phyloP scores from a whole-genome alignment of 2,113 vertebrate genomes.

The Cyprinodon brontotheroides region DNA sequence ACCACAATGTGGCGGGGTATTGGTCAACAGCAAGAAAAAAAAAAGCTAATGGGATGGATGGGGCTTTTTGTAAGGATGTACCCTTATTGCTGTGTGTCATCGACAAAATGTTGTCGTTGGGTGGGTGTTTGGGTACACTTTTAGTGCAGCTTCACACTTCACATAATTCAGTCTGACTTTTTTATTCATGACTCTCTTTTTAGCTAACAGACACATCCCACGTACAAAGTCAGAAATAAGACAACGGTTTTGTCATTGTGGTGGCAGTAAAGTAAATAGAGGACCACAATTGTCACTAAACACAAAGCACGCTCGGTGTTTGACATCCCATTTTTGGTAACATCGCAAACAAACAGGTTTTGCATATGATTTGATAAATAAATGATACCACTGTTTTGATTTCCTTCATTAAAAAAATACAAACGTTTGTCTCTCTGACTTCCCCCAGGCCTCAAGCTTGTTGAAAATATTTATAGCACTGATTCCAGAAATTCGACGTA shows the following conservation, averaged over 20 bases:
- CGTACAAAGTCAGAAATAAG: constrained; percentile 7
- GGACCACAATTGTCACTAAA: background rate
- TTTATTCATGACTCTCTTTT: constrained; percentile 29
- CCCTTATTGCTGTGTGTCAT: background rate
- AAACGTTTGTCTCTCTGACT: background rate
- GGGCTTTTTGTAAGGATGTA: constrained; percentile 21
- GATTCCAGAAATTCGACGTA: constrained; percentile 3
- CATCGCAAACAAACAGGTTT: background rate
- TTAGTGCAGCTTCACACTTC: constrained; percentile 1
- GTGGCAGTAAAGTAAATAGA: background rate
- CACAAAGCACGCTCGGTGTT: background rate
- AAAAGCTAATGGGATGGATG: background rate
- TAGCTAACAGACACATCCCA: constrained; percentile 19
- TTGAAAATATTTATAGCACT: constrained; percentile 5
- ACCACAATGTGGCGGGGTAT: background rate
- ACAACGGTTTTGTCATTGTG: background rate
- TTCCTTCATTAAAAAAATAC: background rate
- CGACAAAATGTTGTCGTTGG: constrained; percentile 14
- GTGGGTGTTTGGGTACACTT: background rate
- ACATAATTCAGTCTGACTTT: constrained; percentile 33
- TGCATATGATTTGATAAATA: background rate
- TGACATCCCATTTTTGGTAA: background rate
- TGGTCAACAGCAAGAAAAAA: constrained; percentile 12
- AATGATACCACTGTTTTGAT: background rate
- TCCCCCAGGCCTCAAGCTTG: background rate